A percentile compares a stretch with the other conserved stretches of the same genome.
These are phyloP conservation scores for Carlito syrichta DNA, from an alignment of 2,113 vertebrate genomes.

Conservation along the genomic window DNA sequence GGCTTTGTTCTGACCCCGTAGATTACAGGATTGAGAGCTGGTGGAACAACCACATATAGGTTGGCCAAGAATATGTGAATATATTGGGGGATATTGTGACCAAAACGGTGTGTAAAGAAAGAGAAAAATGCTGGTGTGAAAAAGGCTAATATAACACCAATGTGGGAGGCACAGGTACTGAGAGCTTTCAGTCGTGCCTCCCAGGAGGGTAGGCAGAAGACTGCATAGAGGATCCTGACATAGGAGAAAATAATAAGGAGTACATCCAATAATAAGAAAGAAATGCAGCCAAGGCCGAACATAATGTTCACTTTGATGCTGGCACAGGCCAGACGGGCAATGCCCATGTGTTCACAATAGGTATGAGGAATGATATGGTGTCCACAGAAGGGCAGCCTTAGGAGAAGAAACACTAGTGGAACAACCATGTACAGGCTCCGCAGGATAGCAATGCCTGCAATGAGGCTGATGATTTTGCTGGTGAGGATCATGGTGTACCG, in stretches of 20 bases:
- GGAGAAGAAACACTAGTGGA: slow-evolving; percentile 46
- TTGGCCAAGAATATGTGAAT: slow-evolving; percentile 64
- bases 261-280: slow-evolving; percentile 6
- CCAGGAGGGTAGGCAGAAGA: slow-evolving; percentile 20
- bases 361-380: neutral
- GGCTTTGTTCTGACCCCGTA: slow-evolving; percentile 63
- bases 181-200: neutral
- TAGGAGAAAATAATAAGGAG: slow-evolving; percentile 9
- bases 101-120: slow-evolving; percentile 48
- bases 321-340: slow-evolving; percentile 15
- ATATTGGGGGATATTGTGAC: neutral
- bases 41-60: slow-evolving; percentile 57
- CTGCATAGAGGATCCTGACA: neutral
- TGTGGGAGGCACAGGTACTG: slow-evolving; percentile 39
- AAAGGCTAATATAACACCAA: slow-evolving; percentile 45
- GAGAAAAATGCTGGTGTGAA: slow-evolving; percentile 61
- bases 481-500: slow-evolving; percentile 67
- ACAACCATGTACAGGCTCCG: slow-evolving; percentile 63
- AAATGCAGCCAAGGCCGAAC: neutral
- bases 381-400: slow-evolving; percentile 52
- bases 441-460: slow-evolving; percentile 45
- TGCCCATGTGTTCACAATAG: slow-evolving; percentile 47
- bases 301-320: neutral
- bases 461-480: neutral
- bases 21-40: slow-evolving; percentile 67